These are phyloP conservation scores for Actinia equina DNA, from an alignment of 64 coral and sea anemone species.

Conservation along the genomic window DNA sequence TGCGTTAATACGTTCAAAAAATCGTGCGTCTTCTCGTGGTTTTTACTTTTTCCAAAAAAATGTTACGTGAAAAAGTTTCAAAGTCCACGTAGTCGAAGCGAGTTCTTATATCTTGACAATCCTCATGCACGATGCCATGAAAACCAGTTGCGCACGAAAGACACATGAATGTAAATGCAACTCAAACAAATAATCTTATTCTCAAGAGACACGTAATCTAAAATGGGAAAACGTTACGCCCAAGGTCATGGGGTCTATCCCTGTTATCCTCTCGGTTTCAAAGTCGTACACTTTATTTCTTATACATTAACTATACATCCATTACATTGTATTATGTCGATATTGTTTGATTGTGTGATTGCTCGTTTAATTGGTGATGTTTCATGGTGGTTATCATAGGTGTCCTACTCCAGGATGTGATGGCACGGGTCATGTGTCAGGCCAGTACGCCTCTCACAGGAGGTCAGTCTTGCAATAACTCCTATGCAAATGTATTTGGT, in stretches of 20 bases:
- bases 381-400: neutral
- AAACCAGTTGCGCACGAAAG: too few species aligned
- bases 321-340: neutral
- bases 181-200: too few species aligned
- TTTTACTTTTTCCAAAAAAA: too few species aligned
- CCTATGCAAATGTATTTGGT: too few species aligned
- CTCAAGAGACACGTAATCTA: too few species aligned
- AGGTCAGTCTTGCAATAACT: conserved; percentile 37
- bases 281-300: conserved; percentile 2
- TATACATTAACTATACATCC: neutral
- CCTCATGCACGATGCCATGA: neutral
- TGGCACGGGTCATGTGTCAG: conserved; percentile 81
- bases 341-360: neutral
- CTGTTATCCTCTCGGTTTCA: neutral
- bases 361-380: neutral
- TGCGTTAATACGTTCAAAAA: too few species aligned
- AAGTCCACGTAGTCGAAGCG: too few species aligned
- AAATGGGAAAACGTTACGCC: too few species aligned
- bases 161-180: too few species aligned
- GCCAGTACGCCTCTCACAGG: conserved; percentile 83
- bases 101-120: too few species aligned
- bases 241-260: too few species aligned
- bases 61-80: neutral
- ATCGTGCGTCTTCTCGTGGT: too few species aligned
- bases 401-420: conserved; percentile 98